These are phyloP conservation scores for Plebejus argus DNA, from an alignment of 2,888 invertebrate species.

Conservation along the genomic window DNA sequence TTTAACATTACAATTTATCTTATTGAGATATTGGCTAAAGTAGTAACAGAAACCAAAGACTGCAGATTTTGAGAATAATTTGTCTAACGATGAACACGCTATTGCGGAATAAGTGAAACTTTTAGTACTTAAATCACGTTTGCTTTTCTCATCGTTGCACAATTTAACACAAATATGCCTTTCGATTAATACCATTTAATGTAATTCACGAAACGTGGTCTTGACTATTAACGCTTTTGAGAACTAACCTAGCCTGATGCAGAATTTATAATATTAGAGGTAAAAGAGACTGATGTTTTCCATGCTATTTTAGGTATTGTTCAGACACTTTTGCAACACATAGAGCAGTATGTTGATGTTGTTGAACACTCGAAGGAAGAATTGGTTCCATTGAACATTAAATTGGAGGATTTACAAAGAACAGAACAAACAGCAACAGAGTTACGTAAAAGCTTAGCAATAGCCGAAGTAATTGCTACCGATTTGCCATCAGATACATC, in stretches of 20 bases:
- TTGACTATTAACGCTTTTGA: not conserved
- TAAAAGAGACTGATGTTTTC: not conserved
- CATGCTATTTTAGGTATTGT: conserved; percentile 36
- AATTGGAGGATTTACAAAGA: conserved; percentile 56
- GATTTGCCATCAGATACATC: conserved; percentile 38
- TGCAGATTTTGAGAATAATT: not conserved
- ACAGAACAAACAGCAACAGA: conserved; percentile 57
- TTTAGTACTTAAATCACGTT: not conserved
- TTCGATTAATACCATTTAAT: not conserved
- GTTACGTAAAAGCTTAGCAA: conserved; percentile 52
- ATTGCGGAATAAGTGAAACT: not conserved
- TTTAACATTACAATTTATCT: not conserved
- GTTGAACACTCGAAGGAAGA: conserved; percentile 61
- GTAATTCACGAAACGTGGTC: not conserved
- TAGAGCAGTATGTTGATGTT: conserved; percentile 63
- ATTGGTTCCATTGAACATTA: conserved; percentile 53
- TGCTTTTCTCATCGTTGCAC: not conserved
- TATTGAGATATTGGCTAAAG: not conserved
- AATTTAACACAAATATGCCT: not conserved
- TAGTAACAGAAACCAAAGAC: not conserved
- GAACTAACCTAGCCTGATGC: not conserved
- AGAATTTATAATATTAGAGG: not conserved
- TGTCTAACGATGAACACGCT: not conserved
- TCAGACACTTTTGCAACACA: conserved; percentile 54
- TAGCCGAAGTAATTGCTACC: conserved; percentile 41